These are phyloP conservation scores for Eledona agricola DNA, from an alignment of 2,888 invertebrate genomes.

Conservation along the genomic window DNA sequence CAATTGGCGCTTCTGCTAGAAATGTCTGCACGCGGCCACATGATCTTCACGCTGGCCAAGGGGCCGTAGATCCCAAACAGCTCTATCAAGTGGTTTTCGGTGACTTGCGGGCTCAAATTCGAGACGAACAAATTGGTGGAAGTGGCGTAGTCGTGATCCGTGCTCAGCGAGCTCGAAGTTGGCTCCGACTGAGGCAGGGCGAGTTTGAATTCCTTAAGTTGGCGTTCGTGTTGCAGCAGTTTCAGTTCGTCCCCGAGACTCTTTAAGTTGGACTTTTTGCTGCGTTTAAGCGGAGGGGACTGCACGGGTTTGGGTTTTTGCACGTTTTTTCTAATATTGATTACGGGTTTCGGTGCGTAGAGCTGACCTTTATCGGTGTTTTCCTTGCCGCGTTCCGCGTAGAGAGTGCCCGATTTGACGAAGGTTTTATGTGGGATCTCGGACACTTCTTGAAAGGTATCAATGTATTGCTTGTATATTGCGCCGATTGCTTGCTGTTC, in stretches of 20 bases:
- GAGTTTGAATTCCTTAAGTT: slow-evolving; percentile 82
- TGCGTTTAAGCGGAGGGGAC: slow-evolving; percentile 49
- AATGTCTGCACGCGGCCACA: slow-evolving; percentile 98
- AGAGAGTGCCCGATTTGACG: slow-evolving; percentile 89
- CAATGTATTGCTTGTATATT: slow-evolving; percentile 95
- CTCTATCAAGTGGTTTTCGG: slow-evolving; percentile 94
- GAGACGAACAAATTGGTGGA: slow-evolving; percentile 98
- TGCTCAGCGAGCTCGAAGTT: slow-evolving; percentile 63
- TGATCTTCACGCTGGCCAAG: slow-evolving; percentile 97
- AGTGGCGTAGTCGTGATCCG: slow-evolving; percentile 90
- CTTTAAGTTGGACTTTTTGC: slow-evolving; percentile 95
- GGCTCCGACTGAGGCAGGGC: slow-evolving; percentile 52
- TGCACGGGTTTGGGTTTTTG: slow-evolving; percentile 2
- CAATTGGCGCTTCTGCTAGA: slow-evolving; percentile 90
- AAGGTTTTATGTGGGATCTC: slow-evolving; percentile 70
- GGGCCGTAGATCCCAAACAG: slow-evolving; percentile 97
- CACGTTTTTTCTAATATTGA: slow-evolving; percentile 67
- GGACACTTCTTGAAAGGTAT: slow-evolving; percentile 81
- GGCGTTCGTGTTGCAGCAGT: slow-evolving; percentile 92
- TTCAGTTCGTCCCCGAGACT: slow-evolving; percentile 96
- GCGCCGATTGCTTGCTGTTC: slow-evolving; percentile 89
- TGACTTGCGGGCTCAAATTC: slow-evolving; percentile 93
- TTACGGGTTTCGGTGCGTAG: slow-evolving; percentile 86
- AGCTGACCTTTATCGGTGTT: slow-evolving; percentile 80
- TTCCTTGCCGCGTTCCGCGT: slow-evolving; percentile 85